Percentiles rank a stretch among this genome's conserved stretches.
phyloP scores from a whole-genome alignment of 1,140 invertebrate species.

The Heterodera schachtii region DNA sequence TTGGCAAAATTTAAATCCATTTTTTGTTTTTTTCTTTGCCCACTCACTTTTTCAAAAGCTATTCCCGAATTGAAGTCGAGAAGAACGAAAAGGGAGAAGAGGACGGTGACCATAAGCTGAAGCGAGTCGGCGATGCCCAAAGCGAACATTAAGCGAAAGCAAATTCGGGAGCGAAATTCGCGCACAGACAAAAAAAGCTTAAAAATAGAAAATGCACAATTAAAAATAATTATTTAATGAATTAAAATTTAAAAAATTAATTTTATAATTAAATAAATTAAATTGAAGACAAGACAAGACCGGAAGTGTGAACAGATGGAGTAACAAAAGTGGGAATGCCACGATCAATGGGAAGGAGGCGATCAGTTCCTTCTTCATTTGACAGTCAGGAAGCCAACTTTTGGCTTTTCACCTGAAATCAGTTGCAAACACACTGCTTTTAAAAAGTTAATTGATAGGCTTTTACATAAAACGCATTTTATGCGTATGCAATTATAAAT shows the following conservation, averaged over 20 bases:
- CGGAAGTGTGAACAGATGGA: not conserved
- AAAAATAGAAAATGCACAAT: not conserved
- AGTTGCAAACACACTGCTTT: too few relatives aligned
- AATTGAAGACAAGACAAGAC: not conserved
- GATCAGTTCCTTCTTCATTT: not conserved
- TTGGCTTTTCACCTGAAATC: too few relatives aligned
- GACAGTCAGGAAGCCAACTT: too few relatives aligned
- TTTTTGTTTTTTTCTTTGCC: too few relatives aligned
- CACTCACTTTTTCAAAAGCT: not conserved
- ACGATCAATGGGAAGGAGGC: not conserved
- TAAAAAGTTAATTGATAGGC: too few relatives aligned
- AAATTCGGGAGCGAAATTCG: slow-evolving; percentile 7
- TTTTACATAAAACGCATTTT: too few relatives aligned
- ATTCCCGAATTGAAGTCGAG: not conserved
- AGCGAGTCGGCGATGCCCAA: slow-evolving; percentile 5
- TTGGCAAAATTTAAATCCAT: too few relatives aligned
- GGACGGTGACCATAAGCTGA: not conserved
- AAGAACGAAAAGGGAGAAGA: not conserved
- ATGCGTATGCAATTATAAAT: too few relatives aligned
- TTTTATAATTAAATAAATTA: not conserved
- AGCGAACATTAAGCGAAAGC: slow-evolving; percentile 3
- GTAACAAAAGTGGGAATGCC: not conserved
- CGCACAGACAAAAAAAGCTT: slow-evolving; percentile 3
- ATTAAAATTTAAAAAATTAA: not conserved
- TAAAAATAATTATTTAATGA: too few relatives aligned